A percentile compares a stretch with the other conserved stretches of the same genome.
These are phyloP conservation scores for Drosophila demipolita DNA, from an alignment of 2,888 invertebrate genomes.

Conservation along the genomic window DNA sequence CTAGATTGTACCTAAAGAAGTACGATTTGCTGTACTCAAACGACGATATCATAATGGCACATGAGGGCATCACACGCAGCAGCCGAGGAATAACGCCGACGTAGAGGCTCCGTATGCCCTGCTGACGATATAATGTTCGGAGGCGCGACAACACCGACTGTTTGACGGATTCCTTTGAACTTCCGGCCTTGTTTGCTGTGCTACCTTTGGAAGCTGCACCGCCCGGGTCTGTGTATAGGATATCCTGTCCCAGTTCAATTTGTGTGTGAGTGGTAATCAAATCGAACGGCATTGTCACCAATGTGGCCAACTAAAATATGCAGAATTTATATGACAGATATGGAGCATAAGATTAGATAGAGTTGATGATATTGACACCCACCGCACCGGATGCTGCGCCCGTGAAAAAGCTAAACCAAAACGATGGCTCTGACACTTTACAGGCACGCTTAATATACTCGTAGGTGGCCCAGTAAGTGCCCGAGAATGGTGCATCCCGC, in stretches of 20 bases:
- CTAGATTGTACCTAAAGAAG: slow-evolving; percentile 63
- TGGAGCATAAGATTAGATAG: background rate
- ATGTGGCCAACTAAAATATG: slow-evolving; percentile 57
- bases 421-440: slow-evolving; percentile 78
- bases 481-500: slow-evolving; percentile 84
- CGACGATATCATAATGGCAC: slow-evolving; percentile 72
- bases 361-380: slow-evolving; percentile 28
- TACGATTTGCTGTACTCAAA: slow-evolving; percentile 74
- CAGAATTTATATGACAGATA: background rate
- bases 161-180: background rate
- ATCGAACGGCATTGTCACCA: slow-evolving; percentile 74
- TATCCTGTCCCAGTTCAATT: slow-evolving; percentile 68
- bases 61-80: slow-evolving; percentile 71
- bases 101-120: slow-evolving; percentile 62
- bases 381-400: slow-evolving; percentile 67
- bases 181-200: background rate
- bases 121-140: slow-evolving; percentile 46
- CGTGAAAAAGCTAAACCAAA: slow-evolving; percentile 62
- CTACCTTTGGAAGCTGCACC: background rate
- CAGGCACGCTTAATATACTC: slow-evolving; percentile 89
- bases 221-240: slow-evolving; percentile 40
- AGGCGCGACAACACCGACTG: slow-evolving; percentile 53
- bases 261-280: slow-evolving; percentile 70
- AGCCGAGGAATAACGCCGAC: slow-evolving; percentile 61
- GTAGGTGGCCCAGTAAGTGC: slow-evolving; percentile 95